These are phyloP conservation scores for Pseudonaja textilis DNA, from an alignment of 2,113 vertebrate genomes.

Conservation along the genomic window DNA sequence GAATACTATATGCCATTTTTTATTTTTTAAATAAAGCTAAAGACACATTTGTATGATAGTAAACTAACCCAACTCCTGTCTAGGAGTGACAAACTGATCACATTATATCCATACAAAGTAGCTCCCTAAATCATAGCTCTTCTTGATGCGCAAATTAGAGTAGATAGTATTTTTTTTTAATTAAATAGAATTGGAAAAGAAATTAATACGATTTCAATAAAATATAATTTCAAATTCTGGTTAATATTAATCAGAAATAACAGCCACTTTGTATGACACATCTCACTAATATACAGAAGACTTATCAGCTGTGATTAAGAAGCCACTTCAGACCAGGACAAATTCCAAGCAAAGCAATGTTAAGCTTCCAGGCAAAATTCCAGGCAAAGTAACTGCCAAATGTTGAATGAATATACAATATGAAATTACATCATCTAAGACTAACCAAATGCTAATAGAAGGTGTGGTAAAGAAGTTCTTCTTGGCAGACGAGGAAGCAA, in stretches of 20 bases:
- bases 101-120: neutral
- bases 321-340: neutral
- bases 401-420: neutral
- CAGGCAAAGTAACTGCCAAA: neutral
- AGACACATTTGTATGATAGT: neutral
- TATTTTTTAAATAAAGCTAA: neutral
- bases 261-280: neutral
- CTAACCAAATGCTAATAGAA: neutral
- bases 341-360: neutral
- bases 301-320: neutral
- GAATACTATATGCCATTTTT: neutral
- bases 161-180: neutral
- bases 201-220: neutral
- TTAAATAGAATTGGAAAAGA: neutral
- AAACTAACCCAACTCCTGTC: neutral
- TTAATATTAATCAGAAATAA: neutral
- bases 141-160: neutral
- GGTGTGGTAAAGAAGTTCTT: neutral
- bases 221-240: neutral
- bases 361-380: neutral
- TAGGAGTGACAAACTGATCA: neutral
- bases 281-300: neutral
- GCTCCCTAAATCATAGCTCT: neutral
- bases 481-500: neutral
- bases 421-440: neutral